A percentile compares a stretch with the other conserved stretches of the same genome.
phyloP scores from a whole-genome alignment of 2,888 invertebrate genomes.

The Pogonocherus hispidulus region DNA sequence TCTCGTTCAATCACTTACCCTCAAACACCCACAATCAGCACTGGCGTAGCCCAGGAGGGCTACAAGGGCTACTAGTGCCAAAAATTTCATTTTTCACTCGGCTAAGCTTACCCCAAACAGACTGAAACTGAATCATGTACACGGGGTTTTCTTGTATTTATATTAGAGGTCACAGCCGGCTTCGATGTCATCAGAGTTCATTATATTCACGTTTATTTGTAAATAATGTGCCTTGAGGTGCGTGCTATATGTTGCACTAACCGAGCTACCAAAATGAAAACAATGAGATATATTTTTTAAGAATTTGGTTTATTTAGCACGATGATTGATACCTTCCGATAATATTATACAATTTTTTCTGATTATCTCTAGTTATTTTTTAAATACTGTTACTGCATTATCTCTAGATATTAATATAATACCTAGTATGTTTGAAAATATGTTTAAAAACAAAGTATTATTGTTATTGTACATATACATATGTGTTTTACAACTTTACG shows the following conservation, averaged over 20 bases:
- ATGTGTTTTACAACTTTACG: no score
- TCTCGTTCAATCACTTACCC: constrained; percentile 55
- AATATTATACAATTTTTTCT: not conserved
- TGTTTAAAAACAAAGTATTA: no score
- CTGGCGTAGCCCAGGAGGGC: constrained; percentile 45
- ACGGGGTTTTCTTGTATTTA: constrained; percentile 10
- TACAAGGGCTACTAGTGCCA: constrained; percentile 37
- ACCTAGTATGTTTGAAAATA: no score
- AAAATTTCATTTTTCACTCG: constrained; percentile 42
- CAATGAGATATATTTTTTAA: not conserved
- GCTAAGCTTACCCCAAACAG: not conserved
- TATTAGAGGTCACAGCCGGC: constrained; percentile 40
- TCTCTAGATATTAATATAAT: no score
- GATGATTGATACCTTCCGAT: no score
- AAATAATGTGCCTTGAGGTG: constrained; percentile 37
- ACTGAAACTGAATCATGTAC: not conserved
- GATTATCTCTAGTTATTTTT: not conserved
- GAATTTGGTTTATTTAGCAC: not conserved
- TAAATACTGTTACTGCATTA: no score
- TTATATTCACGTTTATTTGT: constrained; percentile 34
- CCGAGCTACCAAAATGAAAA: not conserved
- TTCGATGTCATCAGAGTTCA: constrained; percentile 27
- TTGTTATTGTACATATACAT: no score
- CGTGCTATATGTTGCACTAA: constrained; percentile 34
- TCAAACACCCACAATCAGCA: constrained; percentile 64